These are phyloP conservation scores for Lophius piscatorius DNA, from an alignment of 2,113 vertebrate genomes.

Conservation along the genomic window DNA sequence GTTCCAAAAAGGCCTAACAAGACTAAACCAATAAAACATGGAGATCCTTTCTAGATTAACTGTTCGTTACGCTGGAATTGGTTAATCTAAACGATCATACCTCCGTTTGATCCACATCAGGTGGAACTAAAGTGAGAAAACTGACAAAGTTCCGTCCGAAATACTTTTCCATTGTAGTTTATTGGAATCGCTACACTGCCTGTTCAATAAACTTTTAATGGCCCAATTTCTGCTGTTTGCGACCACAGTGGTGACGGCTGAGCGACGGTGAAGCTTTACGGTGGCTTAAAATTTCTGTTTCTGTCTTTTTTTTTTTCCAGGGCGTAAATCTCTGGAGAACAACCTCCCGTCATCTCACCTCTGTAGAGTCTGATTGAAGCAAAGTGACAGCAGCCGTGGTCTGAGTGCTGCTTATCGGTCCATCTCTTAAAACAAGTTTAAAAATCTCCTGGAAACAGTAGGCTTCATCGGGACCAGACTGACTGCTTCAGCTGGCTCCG, in stretches of 20 bases:
- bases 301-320: constrained; percentile 28
- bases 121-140: too few species aligned
- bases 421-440: not conserved
- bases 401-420: not conserved
- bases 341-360: not conserved
- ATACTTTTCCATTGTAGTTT: constrained; percentile 43
- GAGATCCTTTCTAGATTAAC: not conserved
- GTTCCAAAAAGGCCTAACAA: too few species aligned
- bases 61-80: too few species aligned
- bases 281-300: constrained; percentile 21
- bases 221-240: constrained; percentile 33
- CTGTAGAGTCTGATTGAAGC: not conserved
- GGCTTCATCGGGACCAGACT: not conserved
- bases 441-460: not conserved
- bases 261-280: constrained; percentile 2
- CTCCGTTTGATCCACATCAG: not conserved
- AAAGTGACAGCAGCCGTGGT: not conserved
- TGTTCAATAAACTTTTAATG: constrained; percentile 43
- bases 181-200: constrained; percentile 26
- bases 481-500: not conserved
- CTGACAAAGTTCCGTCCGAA: too few species aligned
- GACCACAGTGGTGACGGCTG: constrained; percentile 34
- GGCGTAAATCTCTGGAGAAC: constrained; percentile 3
- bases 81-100: not conserved
- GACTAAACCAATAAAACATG: not conserved